Base-by-base conservation (phyloP, 2,797 vertebrate genomes). In the Orientallactaga sibirica region DNA sequence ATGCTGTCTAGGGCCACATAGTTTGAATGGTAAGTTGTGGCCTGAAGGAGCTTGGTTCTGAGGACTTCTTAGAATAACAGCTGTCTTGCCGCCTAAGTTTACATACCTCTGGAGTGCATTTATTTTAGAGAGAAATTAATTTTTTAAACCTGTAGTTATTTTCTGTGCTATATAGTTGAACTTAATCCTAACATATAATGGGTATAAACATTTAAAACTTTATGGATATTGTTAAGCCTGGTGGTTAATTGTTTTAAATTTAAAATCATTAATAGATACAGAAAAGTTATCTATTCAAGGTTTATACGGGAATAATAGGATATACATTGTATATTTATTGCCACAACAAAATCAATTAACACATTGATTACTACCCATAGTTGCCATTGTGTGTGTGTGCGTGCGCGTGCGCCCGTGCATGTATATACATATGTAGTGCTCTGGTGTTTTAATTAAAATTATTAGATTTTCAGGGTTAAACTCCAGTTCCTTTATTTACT, bases 121-220 rank as follows among this genome's bases (percentile, higher is more conserved):
- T 93, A 75, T 43, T 24, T 80, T 25, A 33, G 74, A 90, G 52
- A 90, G 22, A 95, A 77, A 66, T 76, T 75, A 70, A 68, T 64
- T 86, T 43, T 2, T 78, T 86, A 77, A 64, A 81, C n/a, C 41
- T 10, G 48, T 75, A 58, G 74, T 78, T 90, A 77, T 80, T 67
- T 93, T 88, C 37, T 86, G 8, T 93, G 37, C 43, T 62, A 2
- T 62, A 6, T 78, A 86, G 55, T 37, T 67, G 64, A 93, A 78
- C 16, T 9, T 66, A 92, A 74, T 81, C 22, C 62, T 88, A 85
- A 93, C 0, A 79, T 79, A 64, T 73, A 91, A 68, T n/a, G 9
- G 20, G 5, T 73, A 73, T 93, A 76, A 81, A 73, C 61, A 77
- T 80, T 97, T 37, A 3, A 80, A 86, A 91, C 84, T 96, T 88